These are phyloP conservation scores for Percopsis transmontana DNA, from an alignment of 2,113 vertebrate genomes.

Conservation along the genomic window DNA sequence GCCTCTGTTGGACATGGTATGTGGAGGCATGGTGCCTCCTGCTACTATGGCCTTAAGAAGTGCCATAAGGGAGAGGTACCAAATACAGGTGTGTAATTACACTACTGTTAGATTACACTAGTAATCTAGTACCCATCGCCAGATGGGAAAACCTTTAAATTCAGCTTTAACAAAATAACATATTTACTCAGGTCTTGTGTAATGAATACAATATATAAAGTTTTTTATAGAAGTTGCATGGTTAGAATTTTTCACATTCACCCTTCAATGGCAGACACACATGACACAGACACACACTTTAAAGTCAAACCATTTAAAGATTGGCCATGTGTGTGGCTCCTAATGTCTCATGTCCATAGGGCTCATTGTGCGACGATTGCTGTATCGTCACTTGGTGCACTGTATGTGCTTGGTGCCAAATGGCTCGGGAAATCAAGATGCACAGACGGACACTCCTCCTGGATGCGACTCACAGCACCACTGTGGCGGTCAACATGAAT, in stretches of 20 bases:
- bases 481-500: background rate
- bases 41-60: conserved; percentile 45
- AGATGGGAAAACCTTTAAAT: background rate
- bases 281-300: too few species aligned
- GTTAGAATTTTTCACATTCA: too few species aligned
- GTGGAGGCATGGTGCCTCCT: conserved; percentile 3
- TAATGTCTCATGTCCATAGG: conserved; percentile 29
- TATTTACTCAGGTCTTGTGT: too few species aligned
- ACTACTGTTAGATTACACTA: background rate
- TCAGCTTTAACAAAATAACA: too few species aligned
- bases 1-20: conserved; percentile 52
- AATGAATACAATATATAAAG: too few species aligned
- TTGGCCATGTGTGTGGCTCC: background rate
- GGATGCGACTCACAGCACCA: background rate
- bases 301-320: too few species aligned
- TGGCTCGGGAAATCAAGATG: conserved; percentile 56
- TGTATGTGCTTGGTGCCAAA: conserved; percentile 59
- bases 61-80: conserved; percentile 59
- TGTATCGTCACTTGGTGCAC: conserved; percentile 39
- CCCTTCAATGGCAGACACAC: too few species aligned
- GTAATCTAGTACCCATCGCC: too few species aligned
- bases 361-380: conserved; percentile 60
- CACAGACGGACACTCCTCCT: conserved; percentile 12
- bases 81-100: conserved; percentile 37
- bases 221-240: too few species aligned